A percentile compares a stretch with the other conserved stretches of the same genome.
phyloP scores from a whole-genome alignment of 2,113 vertebrate genomes.

The Philantomba maxwellii region DNA sequence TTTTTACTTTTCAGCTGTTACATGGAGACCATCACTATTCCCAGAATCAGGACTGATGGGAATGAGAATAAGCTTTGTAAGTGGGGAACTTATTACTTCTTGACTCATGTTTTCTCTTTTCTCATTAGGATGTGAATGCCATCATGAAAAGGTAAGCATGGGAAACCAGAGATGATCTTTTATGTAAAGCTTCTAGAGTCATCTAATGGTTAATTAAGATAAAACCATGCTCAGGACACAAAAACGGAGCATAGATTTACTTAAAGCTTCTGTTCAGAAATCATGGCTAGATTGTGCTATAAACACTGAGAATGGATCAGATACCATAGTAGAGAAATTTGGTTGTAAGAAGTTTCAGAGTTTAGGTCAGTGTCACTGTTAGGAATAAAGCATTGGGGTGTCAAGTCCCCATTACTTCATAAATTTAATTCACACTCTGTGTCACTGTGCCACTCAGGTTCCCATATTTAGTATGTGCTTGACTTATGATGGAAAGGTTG shows the following conservation, averaged over 20 bases:
- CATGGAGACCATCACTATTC: background rate
- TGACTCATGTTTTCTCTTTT: background rate
- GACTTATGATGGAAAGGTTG: background rate
- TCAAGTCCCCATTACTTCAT: background rate
- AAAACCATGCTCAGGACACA: background rate
- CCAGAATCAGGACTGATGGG: background rate
- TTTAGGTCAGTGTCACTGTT: background rate
- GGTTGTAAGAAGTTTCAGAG: background rate
- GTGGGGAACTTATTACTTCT: background rate
- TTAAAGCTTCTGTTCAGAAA: background rate
- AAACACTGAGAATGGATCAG: background rate
- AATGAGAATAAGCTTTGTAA: background rate
- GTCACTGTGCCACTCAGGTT: background rate
- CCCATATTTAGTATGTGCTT: background rate
- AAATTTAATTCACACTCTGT: background rate
- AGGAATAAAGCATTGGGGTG: background rate
- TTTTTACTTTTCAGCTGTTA: background rate
- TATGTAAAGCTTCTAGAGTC: background rate
- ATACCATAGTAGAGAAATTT: background rate
- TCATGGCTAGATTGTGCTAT: background rate
- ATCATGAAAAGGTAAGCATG: conserved; percentile 29
- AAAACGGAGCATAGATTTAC: background rate
- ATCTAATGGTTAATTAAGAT: background rate
- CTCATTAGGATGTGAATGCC: background rate
- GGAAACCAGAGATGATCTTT: background rate